Evolutionary conservation across 2,113 vertebrate species (phyloP).

Genomic region (Chionomys nivalis): DNA sequence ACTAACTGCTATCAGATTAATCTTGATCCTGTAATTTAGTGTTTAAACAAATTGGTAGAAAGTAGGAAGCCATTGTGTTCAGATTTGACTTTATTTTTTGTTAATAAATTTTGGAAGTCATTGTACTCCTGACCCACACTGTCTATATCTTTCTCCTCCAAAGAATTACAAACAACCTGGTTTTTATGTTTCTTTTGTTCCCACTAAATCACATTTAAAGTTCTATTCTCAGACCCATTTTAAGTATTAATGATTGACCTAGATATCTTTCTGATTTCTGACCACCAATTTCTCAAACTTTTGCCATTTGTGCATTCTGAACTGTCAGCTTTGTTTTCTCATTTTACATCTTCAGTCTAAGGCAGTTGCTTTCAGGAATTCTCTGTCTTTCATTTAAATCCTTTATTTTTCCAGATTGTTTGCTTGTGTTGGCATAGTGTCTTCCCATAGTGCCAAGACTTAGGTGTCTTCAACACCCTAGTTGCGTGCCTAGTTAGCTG

Average conservation of each 20-base stretch:
- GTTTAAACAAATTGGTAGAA: not conserved
- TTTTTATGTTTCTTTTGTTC: not conserved
- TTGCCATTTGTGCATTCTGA: not conserved
- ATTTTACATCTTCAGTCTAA: not conserved
- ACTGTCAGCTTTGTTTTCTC: not conserved
- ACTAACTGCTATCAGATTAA: not conserved
- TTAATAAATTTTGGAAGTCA: slow-evolving; percentile 18
- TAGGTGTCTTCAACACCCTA: not conserved
- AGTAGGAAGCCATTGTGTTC: not conserved
- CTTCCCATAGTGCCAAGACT: not conserved
- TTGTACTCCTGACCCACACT: not conserved
- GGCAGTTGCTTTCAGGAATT: not conserved
- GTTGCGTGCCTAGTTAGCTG: not conserved
- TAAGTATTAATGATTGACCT: not conserved
- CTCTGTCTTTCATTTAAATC: not conserved
- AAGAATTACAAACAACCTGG: not conserved
- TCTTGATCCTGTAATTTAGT: not conserved
- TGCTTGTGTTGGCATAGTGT: not conserved
- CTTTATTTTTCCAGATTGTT: not conserved
- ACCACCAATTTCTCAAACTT: not conserved
- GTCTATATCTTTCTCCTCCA: not conserved
- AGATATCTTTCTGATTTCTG: not conserved
- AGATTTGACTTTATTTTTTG: not conserved
- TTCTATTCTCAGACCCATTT: not conserved
- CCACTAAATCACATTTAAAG: not conserved